Evolutionary conservation across 2,113 vertebrate genomes (phyloP), one percentile per base, ranked within the genome.

Genomic region (Coregonus clupeaformis): DNA sequence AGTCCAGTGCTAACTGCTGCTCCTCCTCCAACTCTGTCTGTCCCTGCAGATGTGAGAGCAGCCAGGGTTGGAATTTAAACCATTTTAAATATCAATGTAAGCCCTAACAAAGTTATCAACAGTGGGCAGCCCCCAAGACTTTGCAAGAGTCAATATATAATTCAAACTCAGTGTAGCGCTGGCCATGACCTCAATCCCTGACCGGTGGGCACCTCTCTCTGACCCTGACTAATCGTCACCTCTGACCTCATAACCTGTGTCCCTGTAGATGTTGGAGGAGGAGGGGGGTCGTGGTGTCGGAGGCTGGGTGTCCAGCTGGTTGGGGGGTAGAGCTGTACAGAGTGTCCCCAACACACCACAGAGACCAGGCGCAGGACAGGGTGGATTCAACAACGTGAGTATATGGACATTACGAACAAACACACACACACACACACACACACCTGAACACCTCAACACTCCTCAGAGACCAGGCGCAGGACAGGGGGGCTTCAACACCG

Each of bases 301-400:
- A 0, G 94, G 93, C 74, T 99, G 98, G 98, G 79, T 99, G 85
- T 94, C 95, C 0, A 93, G 92, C 52, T 98, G 94, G 97, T 91
- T 99, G 69, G 95, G 96, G 83, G 93, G 94, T 81, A 84, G 92
- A 86, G 90, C 91, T 76, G 81, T 89, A 1, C 97, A 98, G 74
- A 98, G 96, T 72, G 95, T 98, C 80, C 96, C 97, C 27, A 97
- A 29, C 81, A 98, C 97, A 25, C 97, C 97, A 4, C 83, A 95
- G 84, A 96, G 95, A 76, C 96, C 97, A 72, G 91, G 73, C 73
- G 88, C 92, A 9, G 81, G 88, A 0, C 92, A 93, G 13, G 20
- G 85, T 11, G 20, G 85, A 64, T 81, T 98, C 45, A 97, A 97
- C 70, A 95, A 89, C 14, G 97, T 99, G 90, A 95, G 95, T 81